Percentiles rank a stretch among this genome's conserved stretches.
These are phyloP conservation scores for Anthopleura sola DNA, from an alignment of 64 coral and sea anemone species.

Conservation along the genomic window DNA sequence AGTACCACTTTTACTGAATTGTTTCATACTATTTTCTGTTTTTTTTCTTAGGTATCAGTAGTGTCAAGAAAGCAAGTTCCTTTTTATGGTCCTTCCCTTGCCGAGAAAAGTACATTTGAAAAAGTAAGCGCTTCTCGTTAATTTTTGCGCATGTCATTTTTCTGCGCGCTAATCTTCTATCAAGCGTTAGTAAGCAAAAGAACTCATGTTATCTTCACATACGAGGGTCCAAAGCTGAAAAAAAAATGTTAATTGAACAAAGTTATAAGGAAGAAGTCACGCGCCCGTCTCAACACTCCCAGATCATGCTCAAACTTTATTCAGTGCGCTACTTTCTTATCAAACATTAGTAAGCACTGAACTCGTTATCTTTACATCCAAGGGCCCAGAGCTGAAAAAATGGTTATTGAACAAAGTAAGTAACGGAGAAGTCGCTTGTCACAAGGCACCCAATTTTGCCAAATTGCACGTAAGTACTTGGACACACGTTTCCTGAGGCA, in stretches of 20 bases:
- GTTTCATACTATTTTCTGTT: too few species aligned
- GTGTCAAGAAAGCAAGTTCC: slow-evolving; percentile 74
- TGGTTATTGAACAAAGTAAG: slow-evolving; percentile 80
- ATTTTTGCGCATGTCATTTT: neutral
- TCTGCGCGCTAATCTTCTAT: too few species aligned
- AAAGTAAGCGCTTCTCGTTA: slow-evolving; percentile 39
- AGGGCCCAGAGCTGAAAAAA: slow-evolving; percentile 70
- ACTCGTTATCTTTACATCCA: neutral
- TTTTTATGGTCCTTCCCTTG: slow-evolving; percentile 51
- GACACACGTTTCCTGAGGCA: neutral
- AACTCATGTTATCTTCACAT: too few species aligned
- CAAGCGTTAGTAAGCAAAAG: too few species aligned
- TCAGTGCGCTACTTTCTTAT: too few species aligned
- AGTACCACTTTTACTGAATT: too few species aligned
- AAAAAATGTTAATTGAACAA: too few species aligned
- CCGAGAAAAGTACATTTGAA: slow-evolving; percentile 43
- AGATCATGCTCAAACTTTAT: too few species aligned
- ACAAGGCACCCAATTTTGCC: slow-evolving; percentile 75
- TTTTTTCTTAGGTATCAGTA: slow-evolving; percentile 58
- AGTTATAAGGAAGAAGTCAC: too few species aligned
- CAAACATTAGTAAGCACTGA: too few species aligned
- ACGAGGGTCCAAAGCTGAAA: too few species aligned
- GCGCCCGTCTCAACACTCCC: too few species aligned
- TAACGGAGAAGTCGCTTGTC: slow-evolving; percentile 66
- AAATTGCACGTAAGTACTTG: slow-evolving; percentile 68